Conservation (phyloP, 2,113 vertebrate species). For the Albula goreensis region DNA sequence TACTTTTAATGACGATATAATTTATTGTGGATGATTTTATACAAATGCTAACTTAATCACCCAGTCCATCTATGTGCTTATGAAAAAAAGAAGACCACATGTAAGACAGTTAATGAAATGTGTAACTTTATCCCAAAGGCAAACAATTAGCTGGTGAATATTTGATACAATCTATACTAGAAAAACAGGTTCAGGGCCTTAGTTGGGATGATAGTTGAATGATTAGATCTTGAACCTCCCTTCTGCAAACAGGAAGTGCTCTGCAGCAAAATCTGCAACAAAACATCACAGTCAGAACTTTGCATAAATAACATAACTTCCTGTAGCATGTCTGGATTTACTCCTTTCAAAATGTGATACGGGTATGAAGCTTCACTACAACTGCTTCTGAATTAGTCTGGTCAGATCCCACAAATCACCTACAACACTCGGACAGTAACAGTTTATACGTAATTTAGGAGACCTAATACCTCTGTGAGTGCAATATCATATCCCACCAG, state of each 20-base stretch:
- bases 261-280: background rate
- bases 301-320: background rate
- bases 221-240: background rate
- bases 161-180: background rate
- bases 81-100: background rate
- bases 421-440: background rate
- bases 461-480: background rate
- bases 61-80: background rate
- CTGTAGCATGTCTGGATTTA: background rate
- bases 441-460: background rate
- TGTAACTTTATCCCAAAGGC: background rate
- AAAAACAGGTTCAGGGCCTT: background rate
- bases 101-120: background rate
- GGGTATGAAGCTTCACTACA: background rate
- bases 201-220: background rate
- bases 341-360: background rate
- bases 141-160: constrained; percentile 16
- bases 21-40: background rate
- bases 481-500: background rate
- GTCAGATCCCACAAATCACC: background rate
- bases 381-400: background rate
- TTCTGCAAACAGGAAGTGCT: constrained; percentile 24
- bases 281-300: constrained; percentile 4
- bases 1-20: too few relatives aligned
- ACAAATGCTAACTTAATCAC: background rate